phyloP scores from a whole-genome alignment of 2,797 vertebrate genomes.

The Epinephelus awoara region DNA sequence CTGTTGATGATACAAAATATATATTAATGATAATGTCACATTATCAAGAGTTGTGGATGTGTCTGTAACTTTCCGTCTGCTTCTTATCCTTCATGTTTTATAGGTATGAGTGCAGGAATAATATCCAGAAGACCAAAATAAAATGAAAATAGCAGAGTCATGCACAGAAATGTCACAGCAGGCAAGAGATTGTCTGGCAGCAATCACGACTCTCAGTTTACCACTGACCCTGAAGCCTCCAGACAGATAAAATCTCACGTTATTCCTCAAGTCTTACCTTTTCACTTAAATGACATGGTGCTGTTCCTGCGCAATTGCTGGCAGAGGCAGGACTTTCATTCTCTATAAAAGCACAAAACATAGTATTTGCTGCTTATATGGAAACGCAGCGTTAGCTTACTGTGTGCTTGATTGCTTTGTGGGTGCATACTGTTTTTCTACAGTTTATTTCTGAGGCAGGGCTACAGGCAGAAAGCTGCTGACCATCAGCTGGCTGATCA shows the following conservation, averaged over 20 bases:
- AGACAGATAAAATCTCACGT: neutral
- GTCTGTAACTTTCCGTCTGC: neutral
- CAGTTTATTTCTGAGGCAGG: neutral
- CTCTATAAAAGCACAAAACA: neutral
- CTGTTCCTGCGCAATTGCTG: neutral
- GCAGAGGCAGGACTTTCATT: neutral
- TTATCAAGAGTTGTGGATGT: neutral
- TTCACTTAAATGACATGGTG: neutral
- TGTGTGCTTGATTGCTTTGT: neutral
- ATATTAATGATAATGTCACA: neutral
- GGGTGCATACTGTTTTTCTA: neutral
- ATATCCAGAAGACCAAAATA: constrained; percentile 8
- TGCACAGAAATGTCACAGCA: neutral
- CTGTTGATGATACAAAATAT: neutral
- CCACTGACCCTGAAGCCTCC: neutral
- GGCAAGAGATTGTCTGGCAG: neutral
- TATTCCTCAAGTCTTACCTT: neutral
- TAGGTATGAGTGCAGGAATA: neutral
- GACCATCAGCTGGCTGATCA: constrained; percentile 30
- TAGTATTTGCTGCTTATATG: neutral
- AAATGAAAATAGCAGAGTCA: neutral
- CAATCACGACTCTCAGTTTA: constrained; percentile 1
- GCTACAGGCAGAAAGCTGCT: constrained; percentile 8
- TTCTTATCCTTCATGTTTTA: neutral
- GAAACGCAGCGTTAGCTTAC: neutral